Evolutionary conservation across 2,113 vertebrate species (phyloP).

Genomic region (Callipepla squamata): DNA sequence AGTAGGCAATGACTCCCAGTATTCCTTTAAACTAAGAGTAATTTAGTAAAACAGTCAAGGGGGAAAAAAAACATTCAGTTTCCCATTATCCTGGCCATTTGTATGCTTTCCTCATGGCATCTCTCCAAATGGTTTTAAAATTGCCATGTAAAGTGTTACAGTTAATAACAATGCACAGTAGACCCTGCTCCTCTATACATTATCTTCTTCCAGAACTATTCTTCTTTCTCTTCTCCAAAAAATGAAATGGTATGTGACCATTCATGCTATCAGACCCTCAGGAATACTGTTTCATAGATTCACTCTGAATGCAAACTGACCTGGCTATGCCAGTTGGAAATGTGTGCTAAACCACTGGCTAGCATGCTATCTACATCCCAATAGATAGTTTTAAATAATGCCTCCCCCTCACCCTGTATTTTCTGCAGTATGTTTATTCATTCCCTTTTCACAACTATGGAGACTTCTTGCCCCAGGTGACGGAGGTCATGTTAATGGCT

Average conservation of each 20-base stretch:
- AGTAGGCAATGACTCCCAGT: not conserved
- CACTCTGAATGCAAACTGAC: not conserved
- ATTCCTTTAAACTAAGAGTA: conserved; percentile 7
- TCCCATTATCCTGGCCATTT: not conserved
- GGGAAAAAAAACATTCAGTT: not conserved
- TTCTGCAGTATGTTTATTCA: not conserved
- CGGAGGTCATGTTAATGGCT: not conserved
- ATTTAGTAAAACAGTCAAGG: not conserved
- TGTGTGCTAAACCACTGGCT: not conserved
- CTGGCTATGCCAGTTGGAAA: not conserved
- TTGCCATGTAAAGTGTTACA: not conserved
- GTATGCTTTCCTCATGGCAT: not conserved
- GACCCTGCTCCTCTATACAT: not conserved
- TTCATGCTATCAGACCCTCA: not conserved
- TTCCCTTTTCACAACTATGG: not conserved
- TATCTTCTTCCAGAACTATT: not conserved
- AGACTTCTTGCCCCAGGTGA: not conserved
- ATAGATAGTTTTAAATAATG: not conserved
- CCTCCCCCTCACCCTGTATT: rapidly evolving
- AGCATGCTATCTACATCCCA: not conserved
- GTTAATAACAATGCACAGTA: not conserved
- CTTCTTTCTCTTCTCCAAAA: not conserved
- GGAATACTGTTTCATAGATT: not conserved
- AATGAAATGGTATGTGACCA: not conserved
- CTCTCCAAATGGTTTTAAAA: not conserved